Conservation (phyloP, 2,797 vertebrate genomes). For the Prionace glauca region DNA sequence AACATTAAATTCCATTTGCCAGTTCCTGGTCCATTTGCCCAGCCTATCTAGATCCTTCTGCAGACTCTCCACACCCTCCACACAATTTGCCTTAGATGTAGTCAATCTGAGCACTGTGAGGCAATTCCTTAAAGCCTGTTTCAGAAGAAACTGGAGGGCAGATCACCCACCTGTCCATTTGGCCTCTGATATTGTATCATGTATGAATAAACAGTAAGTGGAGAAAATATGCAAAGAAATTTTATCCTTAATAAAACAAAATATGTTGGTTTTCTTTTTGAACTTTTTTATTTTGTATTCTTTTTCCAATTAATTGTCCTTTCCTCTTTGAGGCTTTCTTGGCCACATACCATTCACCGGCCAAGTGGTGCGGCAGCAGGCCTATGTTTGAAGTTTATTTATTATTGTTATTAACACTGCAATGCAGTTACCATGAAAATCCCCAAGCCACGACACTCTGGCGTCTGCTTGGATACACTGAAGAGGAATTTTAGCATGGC, state of each 20-base stretch:
- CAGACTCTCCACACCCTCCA: too few relatives aligned
- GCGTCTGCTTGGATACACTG: too few relatives aligned
- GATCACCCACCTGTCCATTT: not conserved
- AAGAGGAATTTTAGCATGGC: too few relatives aligned
- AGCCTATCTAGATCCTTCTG: too few relatives aligned
- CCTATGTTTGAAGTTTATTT: not conserved
- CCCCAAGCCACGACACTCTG: too few relatives aligned
- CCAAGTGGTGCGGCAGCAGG: not conserved
- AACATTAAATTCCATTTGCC: too few relatives aligned
- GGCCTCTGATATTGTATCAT: not conserved
- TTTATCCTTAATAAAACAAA: not conserved
- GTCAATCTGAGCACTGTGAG: not conserved
- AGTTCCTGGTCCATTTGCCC: too few relatives aligned
- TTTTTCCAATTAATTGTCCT: constrained; percentile 16
- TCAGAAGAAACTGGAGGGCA: not conserved
- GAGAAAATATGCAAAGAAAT: not conserved
- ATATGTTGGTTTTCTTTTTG: not conserved
- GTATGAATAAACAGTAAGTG: not conserved
- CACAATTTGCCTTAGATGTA: too few relatives aligned
- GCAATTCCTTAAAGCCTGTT: not conserved
- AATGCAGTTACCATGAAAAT: too few relatives aligned
- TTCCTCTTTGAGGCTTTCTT: not conserved
- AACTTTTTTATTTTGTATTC: not conserved
- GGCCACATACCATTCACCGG: not conserved
- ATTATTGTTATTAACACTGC: too few relatives aligned